These are phyloP conservation scores for Rhabdophis nuchalis DNA, from an alignment of 2,797 vertebrate species.

Conservation along the genomic window DNA sequence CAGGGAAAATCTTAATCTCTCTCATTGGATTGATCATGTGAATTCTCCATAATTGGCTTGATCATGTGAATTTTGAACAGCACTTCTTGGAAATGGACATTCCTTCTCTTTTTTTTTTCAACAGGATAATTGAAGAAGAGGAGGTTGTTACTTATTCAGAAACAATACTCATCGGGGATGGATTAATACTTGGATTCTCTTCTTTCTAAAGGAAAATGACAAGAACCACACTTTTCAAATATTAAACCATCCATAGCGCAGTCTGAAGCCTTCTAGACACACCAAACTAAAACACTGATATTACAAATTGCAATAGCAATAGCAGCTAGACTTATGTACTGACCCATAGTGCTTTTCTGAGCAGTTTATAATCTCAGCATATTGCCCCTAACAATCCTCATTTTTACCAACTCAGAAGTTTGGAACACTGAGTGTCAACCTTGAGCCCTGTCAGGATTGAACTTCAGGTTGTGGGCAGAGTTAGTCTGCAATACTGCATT, in stretches of 20 bases:
- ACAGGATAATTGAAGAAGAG: background rate
- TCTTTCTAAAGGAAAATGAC: background rate
- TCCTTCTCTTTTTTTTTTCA: background rate
- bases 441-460: background rate
- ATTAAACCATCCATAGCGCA: background rate
- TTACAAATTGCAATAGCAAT: background rate
- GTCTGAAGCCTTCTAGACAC: background rate
- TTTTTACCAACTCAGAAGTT: background rate
- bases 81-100: background rate
- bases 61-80: background rate
- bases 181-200: background rate
- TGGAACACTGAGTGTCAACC: background rate
- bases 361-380: background rate
- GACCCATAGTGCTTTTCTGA: background rate
- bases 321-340: background rate
- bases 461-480: background rate
- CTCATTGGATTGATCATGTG: background rate
- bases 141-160: background rate
- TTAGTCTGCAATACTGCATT: background rate
- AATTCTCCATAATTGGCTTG: background rate
- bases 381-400: background rate
- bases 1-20: background rate
- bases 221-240: background rate
- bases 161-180: background rate
- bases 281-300: background rate